Evolutionary conservation across 1,140 invertebrate genomes (phyloP), one percentile per base, ranked within the genome.

Genomic region (Colletes gigas): DNA sequence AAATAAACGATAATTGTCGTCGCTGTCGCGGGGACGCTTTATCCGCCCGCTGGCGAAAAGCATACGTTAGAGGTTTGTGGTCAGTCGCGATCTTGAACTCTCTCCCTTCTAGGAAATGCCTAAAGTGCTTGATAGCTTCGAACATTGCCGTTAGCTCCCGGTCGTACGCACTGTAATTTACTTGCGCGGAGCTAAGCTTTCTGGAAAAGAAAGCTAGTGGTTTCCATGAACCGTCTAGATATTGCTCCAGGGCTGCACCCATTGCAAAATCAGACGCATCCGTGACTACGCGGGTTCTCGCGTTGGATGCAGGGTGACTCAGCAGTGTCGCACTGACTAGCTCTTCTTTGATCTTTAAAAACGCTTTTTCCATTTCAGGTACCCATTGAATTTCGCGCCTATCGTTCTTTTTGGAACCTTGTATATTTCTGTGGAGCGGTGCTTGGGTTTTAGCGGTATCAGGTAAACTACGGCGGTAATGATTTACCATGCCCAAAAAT

Each of bases 121-220:
- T 50, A 52, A 74, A 74, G 4, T 74, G 19, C 14, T 73, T 73
- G 12, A 71, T n/a, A 6, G 70, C 55, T 17, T 41, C 44, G 12
- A 15, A 63, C 0, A 63, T 50, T 5, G 71, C 59, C 6, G 19
- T 57, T 1, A 60, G 6, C n/a, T 73, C 59, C 1, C 57, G 17
- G 4, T 63, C 71, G 12, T 74, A 63, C 50, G 68, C 6, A 17
- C 71, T 72, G 30, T 72, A 72, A 8, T 62, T 60, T 1, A 7
- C 41, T 19, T 72, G 52, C 3, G 70, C 41, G 19, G 21, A 19
- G 15, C 6, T 60, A 19, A 62, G 39, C 4, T 62, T 62, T 12
- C 21, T 14, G 4, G 70, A 44, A 15, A 73, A 74, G 17, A 74
- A 74, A 12, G 4, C 71, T 12, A 74, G 21, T 10, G 59, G 71